Evolutionary conservation across 2,113 vertebrate species (phyloP), one percentile per base, ranked within the genome.

Genomic region (Anoura caudifer): DNA sequence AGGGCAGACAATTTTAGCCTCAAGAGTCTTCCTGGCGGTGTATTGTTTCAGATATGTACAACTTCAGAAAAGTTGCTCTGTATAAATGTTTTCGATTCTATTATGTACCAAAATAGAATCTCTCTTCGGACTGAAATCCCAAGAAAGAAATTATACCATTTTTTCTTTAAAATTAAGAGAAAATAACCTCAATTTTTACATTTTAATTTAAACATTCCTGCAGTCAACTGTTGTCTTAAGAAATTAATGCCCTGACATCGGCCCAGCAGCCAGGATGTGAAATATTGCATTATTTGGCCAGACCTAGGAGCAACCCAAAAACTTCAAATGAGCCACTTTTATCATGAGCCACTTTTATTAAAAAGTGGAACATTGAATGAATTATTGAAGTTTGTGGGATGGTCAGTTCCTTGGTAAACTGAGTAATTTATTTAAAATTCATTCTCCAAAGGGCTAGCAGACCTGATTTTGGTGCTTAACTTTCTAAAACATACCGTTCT

Each of bases 371-470:
- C 92, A 92, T 97, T 95, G 95, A 91, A 69, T 91, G 73, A 96
- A 90, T 95, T 91, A 93, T 69, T 83, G 77, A 97, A 97, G 73
- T 97, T 92, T 97, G 69, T 80, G 92, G 50, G 90, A 94, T 90
- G 67, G 69, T 87, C 59, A 92, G 36, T 75, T 97, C 76, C 91
- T 97, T 3, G 76, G 65, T 73, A 87, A 92, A 77, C 54, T 96
- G 93, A 98, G 87, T 95, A 93, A 96, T 89, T 97, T 97, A 97
- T 97, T 96, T 95, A 89, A 84, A 96, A 97, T 97, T 87, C 86
- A 95, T 94, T 80, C 45, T 93, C 77, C 22, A 52, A 77, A 94
- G 4, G 67, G 19, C 82, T 93, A 77, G 33, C 87, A 95, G 75
- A 94, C 90, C 59, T 52, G 92, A 90, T 91, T 96, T 88, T 61